A percentile compares a stretch with the other conserved stretches of the same genome.
These are phyloP conservation scores for Drosophila parabipectinata DNA, from an alignment of 1,140 invertebrate genomes.

Conservation along the genomic window DNA sequence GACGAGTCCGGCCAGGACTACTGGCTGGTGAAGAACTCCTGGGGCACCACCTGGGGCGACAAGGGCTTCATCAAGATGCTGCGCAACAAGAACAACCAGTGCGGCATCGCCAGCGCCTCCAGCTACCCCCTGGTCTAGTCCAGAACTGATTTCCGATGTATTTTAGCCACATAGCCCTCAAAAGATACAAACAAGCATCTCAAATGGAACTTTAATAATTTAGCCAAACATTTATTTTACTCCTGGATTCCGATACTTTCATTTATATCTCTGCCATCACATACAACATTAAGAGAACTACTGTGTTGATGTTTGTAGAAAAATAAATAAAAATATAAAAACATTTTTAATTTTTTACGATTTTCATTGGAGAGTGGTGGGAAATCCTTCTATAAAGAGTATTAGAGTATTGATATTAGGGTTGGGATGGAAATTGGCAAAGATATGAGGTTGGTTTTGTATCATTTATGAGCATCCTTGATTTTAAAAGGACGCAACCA, in stretches of 20 bases:
- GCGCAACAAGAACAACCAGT: constrained; percentile 93
- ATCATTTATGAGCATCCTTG: no score
- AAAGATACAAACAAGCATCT: constrained; percentile 55
- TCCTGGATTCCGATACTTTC: constrained; percentile 22
- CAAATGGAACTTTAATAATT: constrained; percentile 63
- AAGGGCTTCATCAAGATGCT: constrained; percentile 96
- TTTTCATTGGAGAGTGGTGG: neutral
- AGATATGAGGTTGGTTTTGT: neutral
- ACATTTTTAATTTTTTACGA: neutral
- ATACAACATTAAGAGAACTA: constrained; percentile 34
- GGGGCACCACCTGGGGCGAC: constrained; percentile 93
- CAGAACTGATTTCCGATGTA: constrained; percentile 11
- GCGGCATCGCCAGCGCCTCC: constrained; percentile 93
- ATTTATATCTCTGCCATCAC: constrained; percentile 31
- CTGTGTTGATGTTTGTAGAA: constrained; percentile 49
- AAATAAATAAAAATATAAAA: constrained; percentile 40
- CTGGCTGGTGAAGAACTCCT: constrained; percentile 90
- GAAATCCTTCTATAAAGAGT: no score
- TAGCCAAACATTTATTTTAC: constrained; percentile 16
- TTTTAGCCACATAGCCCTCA: constrained; percentile 32
- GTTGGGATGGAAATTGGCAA: neutral
- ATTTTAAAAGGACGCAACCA: no score
- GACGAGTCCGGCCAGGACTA: constrained; percentile 87
- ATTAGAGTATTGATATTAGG: neutral
- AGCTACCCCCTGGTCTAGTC: constrained; percentile 92